A percentile compares a stretch with the other conserved stretches of the same genome.
Evolutionary conservation across 2,113 vertebrate genomes (phyloP).

Genomic region (Phalacrocorax aristotelis): DNA sequence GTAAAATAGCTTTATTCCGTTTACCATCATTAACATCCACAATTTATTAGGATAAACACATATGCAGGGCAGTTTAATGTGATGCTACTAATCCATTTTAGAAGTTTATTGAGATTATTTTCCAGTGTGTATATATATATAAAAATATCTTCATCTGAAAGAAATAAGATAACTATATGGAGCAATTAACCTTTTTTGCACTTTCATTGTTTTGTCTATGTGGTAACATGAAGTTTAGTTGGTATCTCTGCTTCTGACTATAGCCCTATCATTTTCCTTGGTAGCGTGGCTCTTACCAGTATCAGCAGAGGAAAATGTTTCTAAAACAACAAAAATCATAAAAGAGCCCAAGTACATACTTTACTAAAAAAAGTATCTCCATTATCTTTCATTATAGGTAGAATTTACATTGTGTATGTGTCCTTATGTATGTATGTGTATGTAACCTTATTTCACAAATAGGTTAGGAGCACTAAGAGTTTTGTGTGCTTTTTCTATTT

Average conservation of each 20-base stretch:
- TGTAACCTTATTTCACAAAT: not conserved
- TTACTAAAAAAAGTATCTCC: not conserved
- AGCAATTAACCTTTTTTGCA: not conserved
- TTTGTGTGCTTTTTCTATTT: not conserved
- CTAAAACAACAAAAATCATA: not conserved
- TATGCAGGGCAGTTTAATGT: not conserved
- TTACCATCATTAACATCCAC: not conserved
- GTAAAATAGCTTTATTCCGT: not conserved
- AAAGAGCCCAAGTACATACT: not conserved
- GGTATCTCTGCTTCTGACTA: not conserved
- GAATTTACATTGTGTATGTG: not conserved
- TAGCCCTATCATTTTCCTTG: not conserved
- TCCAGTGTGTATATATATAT: not conserved
- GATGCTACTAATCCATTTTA: not conserved
- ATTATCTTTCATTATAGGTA: not conserved
- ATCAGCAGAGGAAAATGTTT: not conserved
- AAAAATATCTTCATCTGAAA: not conserved
- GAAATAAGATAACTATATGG: not conserved
- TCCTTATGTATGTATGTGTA: not conserved
- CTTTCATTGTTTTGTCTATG: not conserved
- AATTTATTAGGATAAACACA: not conserved
- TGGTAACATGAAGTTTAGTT: not conserved
- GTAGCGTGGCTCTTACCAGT: not conserved
- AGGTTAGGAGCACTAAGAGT: not conserved
- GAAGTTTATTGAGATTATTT: not conserved